These are phyloP conservation scores for Calonectris borealis DNA, from an alignment of 2,113 vertebrate genomes.

Conservation along the genomic window DNA sequence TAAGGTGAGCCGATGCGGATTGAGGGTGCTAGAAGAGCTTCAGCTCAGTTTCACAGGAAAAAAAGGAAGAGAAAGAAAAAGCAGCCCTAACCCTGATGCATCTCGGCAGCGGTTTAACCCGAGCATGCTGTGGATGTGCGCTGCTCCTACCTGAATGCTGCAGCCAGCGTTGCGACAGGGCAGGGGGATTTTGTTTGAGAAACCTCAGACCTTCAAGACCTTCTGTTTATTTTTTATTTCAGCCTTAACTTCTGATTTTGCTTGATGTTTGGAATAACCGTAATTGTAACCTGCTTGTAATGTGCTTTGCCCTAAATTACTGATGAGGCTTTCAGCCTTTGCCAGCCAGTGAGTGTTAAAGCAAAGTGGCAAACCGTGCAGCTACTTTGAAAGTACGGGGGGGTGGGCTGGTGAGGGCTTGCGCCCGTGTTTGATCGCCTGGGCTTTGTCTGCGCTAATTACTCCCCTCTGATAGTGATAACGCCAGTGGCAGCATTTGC, in stretches of 20 bases:
- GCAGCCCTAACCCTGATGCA: not conserved
- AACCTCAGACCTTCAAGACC: not conserved
- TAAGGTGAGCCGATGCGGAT: not conserved
- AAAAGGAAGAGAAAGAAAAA: not conserved
- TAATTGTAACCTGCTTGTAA: conserved; percentile 52
- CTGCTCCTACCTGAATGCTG: fast-evolving
- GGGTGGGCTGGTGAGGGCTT: not conserved
- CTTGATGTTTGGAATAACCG: conserved; percentile 41
- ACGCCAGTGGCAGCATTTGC: not conserved
- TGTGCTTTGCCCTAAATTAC: conserved; percentile 46
- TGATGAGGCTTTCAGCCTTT: not conserved
- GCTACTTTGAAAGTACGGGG: not conserved
- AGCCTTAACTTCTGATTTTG: conserved; percentile 51
- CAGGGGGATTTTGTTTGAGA: not conserved
- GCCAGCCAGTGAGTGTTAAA: conserved; percentile 12
- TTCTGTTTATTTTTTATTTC: conserved; percentile 25
- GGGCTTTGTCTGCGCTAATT: not conserved
- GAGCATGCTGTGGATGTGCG: not conserved
- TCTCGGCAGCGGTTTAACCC: not conserved
- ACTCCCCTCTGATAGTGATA: not conserved
- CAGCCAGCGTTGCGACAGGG: not conserved
- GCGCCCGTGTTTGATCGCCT: not conserved
- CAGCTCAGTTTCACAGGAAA: not conserved
- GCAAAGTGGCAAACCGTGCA: not conserved
- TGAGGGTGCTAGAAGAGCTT: not conserved